Conservation (phyloP, 1,140 invertebrate genomes). For the Propsilocerus akamusi region DNA sequence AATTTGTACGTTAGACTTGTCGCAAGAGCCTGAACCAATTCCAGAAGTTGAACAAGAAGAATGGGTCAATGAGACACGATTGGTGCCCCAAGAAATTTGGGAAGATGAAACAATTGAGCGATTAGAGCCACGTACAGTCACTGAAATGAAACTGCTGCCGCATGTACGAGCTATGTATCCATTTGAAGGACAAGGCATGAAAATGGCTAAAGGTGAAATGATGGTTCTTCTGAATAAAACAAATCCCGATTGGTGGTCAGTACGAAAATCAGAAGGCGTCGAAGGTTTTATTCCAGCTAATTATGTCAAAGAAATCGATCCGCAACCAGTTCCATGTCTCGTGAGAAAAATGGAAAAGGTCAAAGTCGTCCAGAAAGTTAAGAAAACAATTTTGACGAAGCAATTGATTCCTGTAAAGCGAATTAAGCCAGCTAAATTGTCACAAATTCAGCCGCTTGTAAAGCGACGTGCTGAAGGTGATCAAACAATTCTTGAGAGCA, state of each 20-base stretch:
- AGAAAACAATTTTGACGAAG: slow-evolving; percentile 74
- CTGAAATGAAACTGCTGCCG: slow-evolving; percentile 71
- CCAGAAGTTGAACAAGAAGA: slow-evolving; percentile 49
- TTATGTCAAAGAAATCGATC: slow-evolving; percentile 87
- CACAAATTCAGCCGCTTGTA: slow-evolving; percentile 18
- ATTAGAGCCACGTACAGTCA: slow-evolving; percentile 62
- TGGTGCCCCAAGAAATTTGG: slow-evolving; percentile 78
- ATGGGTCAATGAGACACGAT: slow-evolving; percentile 52
- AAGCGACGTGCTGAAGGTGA: slow-evolving; percentile 23
- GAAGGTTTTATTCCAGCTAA: slow-evolving; percentile 97
- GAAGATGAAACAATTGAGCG: slow-evolving; percentile 78
- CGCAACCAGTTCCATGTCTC: slow-evolving; percentile 57
- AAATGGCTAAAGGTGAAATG: slow-evolving; percentile 78
- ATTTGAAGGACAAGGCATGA: slow-evolving; percentile 86
- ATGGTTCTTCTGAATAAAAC: slow-evolving; percentile 90
- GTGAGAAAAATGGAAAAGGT: slow-evolving; percentile 70
- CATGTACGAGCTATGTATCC: slow-evolving; percentile 67
- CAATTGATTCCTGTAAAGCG: slow-evolving; percentile 59
- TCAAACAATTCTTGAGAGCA: slow-evolving; percentile 23
- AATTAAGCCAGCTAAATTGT: slow-evolving; percentile 30
- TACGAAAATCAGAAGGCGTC: slow-evolving; percentile 72
- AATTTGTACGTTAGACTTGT: slow-evolving; percentile 52
- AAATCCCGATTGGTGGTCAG: slow-evolving; percentile 97
- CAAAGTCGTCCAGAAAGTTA: slow-evolving; percentile 62
- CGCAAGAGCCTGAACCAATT: slow-evolving; percentile 40